Evolutionary conservation across 2,113 vertebrate species (phyloP).

Genomic region (Tangachromis dhanisi): DNA sequence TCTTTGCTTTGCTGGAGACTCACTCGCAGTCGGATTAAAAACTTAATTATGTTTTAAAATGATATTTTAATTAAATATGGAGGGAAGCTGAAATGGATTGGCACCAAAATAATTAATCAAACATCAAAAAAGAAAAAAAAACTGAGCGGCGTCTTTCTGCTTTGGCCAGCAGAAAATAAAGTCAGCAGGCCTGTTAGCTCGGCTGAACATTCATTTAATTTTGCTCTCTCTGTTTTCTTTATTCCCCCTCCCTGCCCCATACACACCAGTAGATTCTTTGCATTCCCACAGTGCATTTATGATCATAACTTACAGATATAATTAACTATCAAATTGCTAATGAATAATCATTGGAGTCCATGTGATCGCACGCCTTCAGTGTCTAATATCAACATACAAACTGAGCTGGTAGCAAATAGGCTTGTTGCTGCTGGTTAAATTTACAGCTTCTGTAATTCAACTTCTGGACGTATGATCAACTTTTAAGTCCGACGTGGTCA

Average conservation of each 20-base stretch:
- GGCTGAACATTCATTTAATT: slow-evolving; percentile 82
- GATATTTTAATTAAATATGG: slow-evolving; percentile 99
- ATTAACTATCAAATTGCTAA: neutral
- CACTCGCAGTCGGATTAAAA: slow-evolving; percentile 85
- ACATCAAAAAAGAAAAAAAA: slow-evolving; percentile 70
- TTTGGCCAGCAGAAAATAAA: slow-evolving; percentile 85
- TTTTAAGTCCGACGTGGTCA: neutral
- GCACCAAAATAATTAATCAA: slow-evolving; percentile 98
- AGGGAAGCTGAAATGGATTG: slow-evolving; percentile 96
- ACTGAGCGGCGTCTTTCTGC: slow-evolving; percentile 80
- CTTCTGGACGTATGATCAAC: neutral
- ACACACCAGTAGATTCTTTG: neutral
- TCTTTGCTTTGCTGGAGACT: slow-evolving; percentile 53
- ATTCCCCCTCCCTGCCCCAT: neutral
- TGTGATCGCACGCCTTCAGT: neutral
- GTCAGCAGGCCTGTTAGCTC: slow-evolving; percentile 75
- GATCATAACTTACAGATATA: neutral
- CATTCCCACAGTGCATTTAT: neutral
- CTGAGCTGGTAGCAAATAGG: neutral
- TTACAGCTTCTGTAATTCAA: neutral
- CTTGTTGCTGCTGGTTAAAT: neutral
- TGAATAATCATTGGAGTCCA: neutral
- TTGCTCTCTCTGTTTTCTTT: slow-evolving; percentile 74
- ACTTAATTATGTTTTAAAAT: slow-evolving; percentile 98
- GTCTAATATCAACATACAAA: neutral